phyloP scores from a whole-genome alignment of 2,113 vertebrate species.

The Poeciliopsis retropinna region DNA sequence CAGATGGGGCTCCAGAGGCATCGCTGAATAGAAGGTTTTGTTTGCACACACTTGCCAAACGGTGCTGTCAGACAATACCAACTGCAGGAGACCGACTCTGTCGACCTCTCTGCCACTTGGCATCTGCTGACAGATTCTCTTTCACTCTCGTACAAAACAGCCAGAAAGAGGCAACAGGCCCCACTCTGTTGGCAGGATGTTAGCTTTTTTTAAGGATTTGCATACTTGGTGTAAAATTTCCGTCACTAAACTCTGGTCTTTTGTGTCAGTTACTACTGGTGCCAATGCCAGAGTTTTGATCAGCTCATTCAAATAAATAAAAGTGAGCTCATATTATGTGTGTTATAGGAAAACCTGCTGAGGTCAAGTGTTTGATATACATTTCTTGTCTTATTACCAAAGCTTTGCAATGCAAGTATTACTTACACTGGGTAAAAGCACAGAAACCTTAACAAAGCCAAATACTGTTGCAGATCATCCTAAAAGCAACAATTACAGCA shows the following conservation, averaged over 20 bases:
- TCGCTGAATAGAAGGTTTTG: slow-evolving; percentile 49
- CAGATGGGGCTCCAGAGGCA: slow-evolving; percentile 26
- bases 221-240: not conserved
- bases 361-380: too few relatives aligned
- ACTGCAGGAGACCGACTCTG: slow-evolving; percentile 32
- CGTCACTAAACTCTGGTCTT: slow-evolving; percentile 16
- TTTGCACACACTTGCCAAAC: slow-evolving; percentile 46
- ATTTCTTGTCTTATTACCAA: too few relatives aligned
- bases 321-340: not conserved
- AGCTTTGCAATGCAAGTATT: too few relatives aligned
- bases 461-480: too few relatives aligned
- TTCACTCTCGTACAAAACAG: slow-evolving; percentile 50
- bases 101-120: slow-evolving; percentile 29
- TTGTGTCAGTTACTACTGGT: slow-evolving; percentile 6
- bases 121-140: slow-evolving; percentile 67
- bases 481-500: too few relatives aligned
- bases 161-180: slow-evolving; percentile 22
- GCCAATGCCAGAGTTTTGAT: not conserved
- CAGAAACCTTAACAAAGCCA: too few relatives aligned
- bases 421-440: too few relatives aligned
- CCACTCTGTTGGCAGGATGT: slow-evolving; percentile 26
- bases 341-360: too few relatives aligned
- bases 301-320: slow-evolving; percentile 13
- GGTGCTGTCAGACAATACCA: slow-evolving; percentile 46
- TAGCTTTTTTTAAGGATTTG: slow-evolving; percentile 7